Conservation (phyloP, 2,797 vertebrate genomes). For the Phyllotis vaccarum region DNA sequence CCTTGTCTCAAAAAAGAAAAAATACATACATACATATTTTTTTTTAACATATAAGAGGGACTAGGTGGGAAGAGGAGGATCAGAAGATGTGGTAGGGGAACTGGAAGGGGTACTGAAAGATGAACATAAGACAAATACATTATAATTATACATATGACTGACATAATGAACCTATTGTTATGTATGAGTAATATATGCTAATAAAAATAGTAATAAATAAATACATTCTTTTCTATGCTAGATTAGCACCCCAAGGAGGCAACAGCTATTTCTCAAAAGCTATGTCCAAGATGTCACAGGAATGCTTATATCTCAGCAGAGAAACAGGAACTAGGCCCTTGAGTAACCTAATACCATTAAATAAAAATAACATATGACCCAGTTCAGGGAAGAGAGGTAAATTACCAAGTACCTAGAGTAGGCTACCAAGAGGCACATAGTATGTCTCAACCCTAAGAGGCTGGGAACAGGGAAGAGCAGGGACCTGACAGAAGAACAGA, state of each 20-base stretch:
- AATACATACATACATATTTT: neutral
- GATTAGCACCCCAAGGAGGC: neutral
- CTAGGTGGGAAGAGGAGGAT: neutral
- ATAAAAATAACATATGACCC: slow-evolving; percentile 21
- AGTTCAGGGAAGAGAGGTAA: neutral
- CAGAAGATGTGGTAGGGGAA: neutral
- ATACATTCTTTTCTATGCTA: neutral
- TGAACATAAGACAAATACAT: neutral
- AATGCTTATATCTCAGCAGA: neutral
- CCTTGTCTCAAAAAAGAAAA: neutral
- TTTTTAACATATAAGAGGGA: neutral
- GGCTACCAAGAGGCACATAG: neutral
- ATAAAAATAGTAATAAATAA: neutral
- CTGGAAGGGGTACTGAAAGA: neutral
- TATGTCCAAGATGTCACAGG: neutral
- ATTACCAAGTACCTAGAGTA: neutral
- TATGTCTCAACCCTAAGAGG: neutral
- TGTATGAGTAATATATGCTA: neutral
- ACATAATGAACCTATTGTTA: neutral
- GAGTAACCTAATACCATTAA: slow-evolving; percentile 15
- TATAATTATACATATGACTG: neutral
- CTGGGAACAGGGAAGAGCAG: neutral
- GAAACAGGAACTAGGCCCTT: slow-evolving; percentile 32
- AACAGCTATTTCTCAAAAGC: neutral
- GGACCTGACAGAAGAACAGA: neutral